These are phyloP conservation scores for Diadumene lineata DNA, from an alignment of 92 coral and sea anemone genomes.

Conservation along the genomic window DNA sequence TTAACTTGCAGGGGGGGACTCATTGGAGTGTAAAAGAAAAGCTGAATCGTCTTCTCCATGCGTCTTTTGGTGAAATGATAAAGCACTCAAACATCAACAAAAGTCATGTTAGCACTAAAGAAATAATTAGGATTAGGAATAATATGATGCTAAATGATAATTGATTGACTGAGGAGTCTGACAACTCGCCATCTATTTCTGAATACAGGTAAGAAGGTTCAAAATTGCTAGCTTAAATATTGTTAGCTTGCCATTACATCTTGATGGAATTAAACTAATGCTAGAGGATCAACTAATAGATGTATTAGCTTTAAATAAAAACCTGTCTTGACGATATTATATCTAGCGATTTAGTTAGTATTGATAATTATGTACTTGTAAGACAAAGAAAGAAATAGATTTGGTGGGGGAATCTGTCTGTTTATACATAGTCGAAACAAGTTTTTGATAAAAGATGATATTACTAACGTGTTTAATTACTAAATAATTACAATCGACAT, in stretches of 20 bases:
- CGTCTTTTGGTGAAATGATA: too few species aligned
- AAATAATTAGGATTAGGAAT: too few species aligned
- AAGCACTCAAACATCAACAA: too few species aligned
- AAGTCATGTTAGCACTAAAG: too few species aligned
- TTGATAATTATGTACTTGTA: conserved; percentile 41
- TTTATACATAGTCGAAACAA: conserved; percentile 15
- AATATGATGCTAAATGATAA: too few species aligned
- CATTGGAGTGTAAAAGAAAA: too few species aligned
- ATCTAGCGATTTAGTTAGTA: neutral
- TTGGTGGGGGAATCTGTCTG: conserved; percentile 40
- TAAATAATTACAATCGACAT: conserved; percentile 38
- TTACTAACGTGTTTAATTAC: conserved; percentile 5
- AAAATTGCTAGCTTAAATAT: conserved; percentile 30
- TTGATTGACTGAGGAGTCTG: neutral
- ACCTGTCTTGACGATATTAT: conserved; percentile 36
- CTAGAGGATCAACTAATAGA: conserved; percentile 31
- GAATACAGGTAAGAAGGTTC: conserved; percentile 35
- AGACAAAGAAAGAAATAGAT: conserved; percentile 39
- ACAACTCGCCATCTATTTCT: neutral
- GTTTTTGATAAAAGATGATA: neutral
- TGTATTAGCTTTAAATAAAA: conserved; percentile 49
- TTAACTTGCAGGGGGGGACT: too few species aligned
- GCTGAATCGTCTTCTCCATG: too few species aligned
- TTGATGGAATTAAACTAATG: conserved; percentile 27
- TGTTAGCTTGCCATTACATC: conserved; percentile 21